Percentiles rank a stretch among this genome's conserved stretches.
phyloP scores from a whole-genome alignment of 2,797 vertebrate genomes.

The Lophura swinhoii region DNA sequence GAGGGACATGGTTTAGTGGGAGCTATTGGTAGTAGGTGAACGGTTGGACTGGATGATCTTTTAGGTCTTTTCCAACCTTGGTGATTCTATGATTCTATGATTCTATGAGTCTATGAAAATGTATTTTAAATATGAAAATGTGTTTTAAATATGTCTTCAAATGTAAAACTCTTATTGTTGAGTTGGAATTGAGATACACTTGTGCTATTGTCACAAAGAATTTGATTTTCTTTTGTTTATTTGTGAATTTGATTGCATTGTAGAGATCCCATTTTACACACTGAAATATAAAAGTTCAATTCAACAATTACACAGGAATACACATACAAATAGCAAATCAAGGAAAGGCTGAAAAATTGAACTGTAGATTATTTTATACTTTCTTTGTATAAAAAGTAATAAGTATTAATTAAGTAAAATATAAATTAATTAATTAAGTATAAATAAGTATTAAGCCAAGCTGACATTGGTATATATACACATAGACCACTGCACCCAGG shows the following conservation, averaged over 20 bases:
- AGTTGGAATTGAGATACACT: fast-evolving
- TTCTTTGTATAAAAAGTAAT: background rate
- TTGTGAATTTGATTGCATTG: background rate
- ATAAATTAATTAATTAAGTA: too few species aligned
- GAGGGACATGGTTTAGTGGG: too few species aligned
- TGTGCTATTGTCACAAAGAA: background rate
- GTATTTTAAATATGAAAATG: background rate
- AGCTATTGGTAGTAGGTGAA: too few species aligned
- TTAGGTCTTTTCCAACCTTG: too few species aligned
- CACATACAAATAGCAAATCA: background rate
- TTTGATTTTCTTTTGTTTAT: background rate
- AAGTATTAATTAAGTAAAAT: background rate
- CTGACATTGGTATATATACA: background rate
- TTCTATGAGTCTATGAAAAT: background rate
- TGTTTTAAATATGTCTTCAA: background rate
- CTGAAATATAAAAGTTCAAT: background rate
- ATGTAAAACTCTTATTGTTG: background rate
- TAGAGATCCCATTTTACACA: background rate
- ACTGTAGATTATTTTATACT: background rate
- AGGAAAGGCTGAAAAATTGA: background rate
- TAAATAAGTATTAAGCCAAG: background rate
- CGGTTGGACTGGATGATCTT: too few species aligned
- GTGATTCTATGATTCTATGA: background rate
- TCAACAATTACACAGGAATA: background rate
- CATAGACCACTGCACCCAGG: background rate